These are phyloP conservation scores for Micrasema minimum DNA, from an alignment of 1,140 invertebrate genomes.

Conservation along the genomic window DNA sequence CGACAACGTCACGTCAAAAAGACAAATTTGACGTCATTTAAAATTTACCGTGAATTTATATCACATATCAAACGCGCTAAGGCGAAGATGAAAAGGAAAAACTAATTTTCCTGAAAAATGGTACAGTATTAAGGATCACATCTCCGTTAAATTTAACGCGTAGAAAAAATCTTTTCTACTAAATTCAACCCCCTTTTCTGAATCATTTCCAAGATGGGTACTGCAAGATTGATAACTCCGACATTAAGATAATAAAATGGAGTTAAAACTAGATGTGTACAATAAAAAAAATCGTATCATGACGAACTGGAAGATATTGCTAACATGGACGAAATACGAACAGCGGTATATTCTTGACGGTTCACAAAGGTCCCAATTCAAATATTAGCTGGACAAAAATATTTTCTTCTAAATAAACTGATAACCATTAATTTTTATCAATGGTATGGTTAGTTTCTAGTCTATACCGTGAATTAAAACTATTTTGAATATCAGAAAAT, in stretches of 20 bases:
- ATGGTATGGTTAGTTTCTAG: too few species aligned
- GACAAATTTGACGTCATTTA: constrained; percentile 25
- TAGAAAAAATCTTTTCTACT: constrained; percentile 44
- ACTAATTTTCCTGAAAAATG: constrained; percentile 52
- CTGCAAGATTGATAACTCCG: constrained; percentile 26
- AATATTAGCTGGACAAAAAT: too few species aligned
- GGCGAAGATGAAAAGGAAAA: constrained; percentile 37
- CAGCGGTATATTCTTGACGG: too few species aligned
- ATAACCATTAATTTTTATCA: too few species aligned
- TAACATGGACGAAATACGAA: too few species aligned
- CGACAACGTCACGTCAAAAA: constrained; percentile 3
- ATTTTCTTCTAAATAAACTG: too few species aligned
- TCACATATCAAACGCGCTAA: constrained; percentile 14
- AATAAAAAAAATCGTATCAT: too few species aligned
- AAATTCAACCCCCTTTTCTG: not conserved
- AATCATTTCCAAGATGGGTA: constrained; percentile 20
- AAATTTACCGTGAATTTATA: constrained; percentile 30
- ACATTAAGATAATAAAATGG: constrained; percentile 32
- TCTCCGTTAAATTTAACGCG: constrained; percentile 44
- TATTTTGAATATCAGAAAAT: too few species aligned
- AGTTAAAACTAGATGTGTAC: constrained; percentile 24
- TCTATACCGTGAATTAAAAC: too few species aligned
- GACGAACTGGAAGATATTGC: too few species aligned
- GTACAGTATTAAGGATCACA: constrained; percentile 48
- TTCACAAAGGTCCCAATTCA: too few species aligned